phyloP scores from a whole-genome alignment of 2,888 invertebrate genomes.

The Hypsopygia costalis region DNA sequence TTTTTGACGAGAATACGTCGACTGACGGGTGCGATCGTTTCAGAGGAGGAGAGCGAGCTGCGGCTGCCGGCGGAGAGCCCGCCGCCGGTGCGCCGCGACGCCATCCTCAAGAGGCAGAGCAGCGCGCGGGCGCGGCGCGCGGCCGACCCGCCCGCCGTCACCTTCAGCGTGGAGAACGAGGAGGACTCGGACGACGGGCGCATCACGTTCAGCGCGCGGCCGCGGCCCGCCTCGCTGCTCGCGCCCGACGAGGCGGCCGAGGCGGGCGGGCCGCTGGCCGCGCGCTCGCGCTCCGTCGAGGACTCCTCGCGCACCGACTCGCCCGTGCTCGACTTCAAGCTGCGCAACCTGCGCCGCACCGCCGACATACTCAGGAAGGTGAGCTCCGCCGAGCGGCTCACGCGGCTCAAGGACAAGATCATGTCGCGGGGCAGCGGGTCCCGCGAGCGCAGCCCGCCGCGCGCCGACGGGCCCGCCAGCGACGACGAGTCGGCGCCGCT shows the following conservation, averaged over 20 bases:
- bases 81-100: constrained; percentile 46
- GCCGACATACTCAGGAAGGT: constrained; percentile 59
- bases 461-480: constrained; percentile 56
- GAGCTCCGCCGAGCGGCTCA: constrained; percentile 60
- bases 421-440: constrained; percentile 50
- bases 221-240: constrained; percentile 53
- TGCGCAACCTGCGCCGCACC: constrained; percentile 52
- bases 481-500: constrained; percentile 87
- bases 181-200: constrained; percentile 62
- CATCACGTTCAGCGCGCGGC: constrained; percentile 65
- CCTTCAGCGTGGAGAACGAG: constrained; percentile 73
- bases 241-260: constrained; percentile 39
- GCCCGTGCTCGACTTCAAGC: constrained; percentile 49
- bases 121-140: constrained; percentile 43
- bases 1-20: not conserved
- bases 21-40: constrained; percentile 26
- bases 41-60: constrained; percentile 65
- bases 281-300: constrained; percentile 63
- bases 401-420: constrained; percentile 61
- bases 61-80: constrained; percentile 44
- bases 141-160: constrained; percentile 60
- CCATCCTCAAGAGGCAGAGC: constrained; percentile 49
- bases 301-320: constrained; percentile 49
- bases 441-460: constrained; percentile 59
- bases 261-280: constrained; percentile 29